Base-by-base conservation (phyloP, 2,888 invertebrate species). In the Drosophila testacea region DNA sequence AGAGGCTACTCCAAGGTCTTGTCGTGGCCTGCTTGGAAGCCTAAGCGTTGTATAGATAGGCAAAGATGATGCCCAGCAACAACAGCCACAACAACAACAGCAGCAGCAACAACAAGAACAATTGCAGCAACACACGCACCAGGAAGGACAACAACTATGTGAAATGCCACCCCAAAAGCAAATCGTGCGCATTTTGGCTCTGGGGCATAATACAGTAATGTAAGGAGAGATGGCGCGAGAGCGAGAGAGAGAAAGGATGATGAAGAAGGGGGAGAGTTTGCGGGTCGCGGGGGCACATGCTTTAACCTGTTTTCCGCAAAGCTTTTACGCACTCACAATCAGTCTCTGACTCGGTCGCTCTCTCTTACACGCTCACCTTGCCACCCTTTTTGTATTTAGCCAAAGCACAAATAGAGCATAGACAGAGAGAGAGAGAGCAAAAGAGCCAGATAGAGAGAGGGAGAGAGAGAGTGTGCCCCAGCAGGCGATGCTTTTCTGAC, bases 261-360 rank as follows among this genome's bases (percentile, higher is more conserved):
- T 32, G 32, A 32, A 9, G 32, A 9, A 9, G 32, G 32, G 7
- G 9, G 67, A 62, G 61, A 44, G 38, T 59, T 64, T 16, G 67
- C 61, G 66, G 77, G 59, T 47, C 50, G 67, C 64, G 77, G 75
- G 77, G 66, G 75, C 72, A 67, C 69, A 85, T 81, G 88, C 83
- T 85, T 88, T 86, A 86, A 86, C 85, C 88, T 86, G 85, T 86
- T 86, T 86, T 85, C 74, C 83, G 78, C 69, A 41, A 69, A 86
- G 88, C 85, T 86, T 86, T 86, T 86, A 86, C 88, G 86, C 85
- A 88, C 83, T 76, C 79, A 59, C 85, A 88, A 81, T 76, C 79
- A 59, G 62, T 47, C 61, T 61, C 62, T 59, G 50, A 55, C 38
- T 47, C 54, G 61, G 67, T 32, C 32, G 55, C 55, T 39, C 62